Evolutionary conservation across 2,888 invertebrate genomes (phyloP), one percentile per base, ranked within the genome.

Genomic region (Eilema griseolum): DNA sequence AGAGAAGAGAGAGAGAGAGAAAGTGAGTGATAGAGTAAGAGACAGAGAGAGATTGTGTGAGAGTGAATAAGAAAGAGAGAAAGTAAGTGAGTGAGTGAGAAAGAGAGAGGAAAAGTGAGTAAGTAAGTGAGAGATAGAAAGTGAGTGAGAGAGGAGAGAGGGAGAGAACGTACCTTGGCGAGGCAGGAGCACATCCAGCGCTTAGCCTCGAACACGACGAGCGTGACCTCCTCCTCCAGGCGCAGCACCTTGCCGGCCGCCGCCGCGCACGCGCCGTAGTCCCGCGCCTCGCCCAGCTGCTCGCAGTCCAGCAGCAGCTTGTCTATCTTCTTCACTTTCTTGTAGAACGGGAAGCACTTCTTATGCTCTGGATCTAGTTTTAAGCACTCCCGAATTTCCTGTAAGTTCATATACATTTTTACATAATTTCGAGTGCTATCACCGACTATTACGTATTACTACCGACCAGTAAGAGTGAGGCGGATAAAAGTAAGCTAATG

Each of bases 361-460:
- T 99, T 98, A 94, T 99, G 99, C 85, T 99, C 99, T 0, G 99
- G 99, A 92, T 99, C 99, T 60, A 99, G 95, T 89, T 98, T 99
- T 24, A 99, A 96, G 90, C 99, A 99, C 91, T 99, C 99, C 26
- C 99, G 97, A 78, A 99, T 97, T 93, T 99, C 98, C 93, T 95
- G 85, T 7, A 14, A 28, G 16, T 16, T 24, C 3, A 14, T 57
- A 24, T 10, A n/a, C 14, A 24, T 12, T 57, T 57, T n/a, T 23
- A 23, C 5, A 28, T 28, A 28, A 28, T 5, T 28, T 5, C 3
- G 5, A n/a, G n/a, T n/a, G n/a, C n/a, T n/a, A n/a, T n/a, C n/a
- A n/a, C n/a, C n/a, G n/a, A n/a, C n/a, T n/a, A n/a, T n/a, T n/a
- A n/a, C n/a, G n/a, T n/a, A n/a, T 33, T 8, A 33, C 4, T 33